Percentiles rank a stretch among this genome's conserved stretches.
Conservation (phyloP, 2,113 vertebrate genomes). For the Rhineura floridana region DNA sequence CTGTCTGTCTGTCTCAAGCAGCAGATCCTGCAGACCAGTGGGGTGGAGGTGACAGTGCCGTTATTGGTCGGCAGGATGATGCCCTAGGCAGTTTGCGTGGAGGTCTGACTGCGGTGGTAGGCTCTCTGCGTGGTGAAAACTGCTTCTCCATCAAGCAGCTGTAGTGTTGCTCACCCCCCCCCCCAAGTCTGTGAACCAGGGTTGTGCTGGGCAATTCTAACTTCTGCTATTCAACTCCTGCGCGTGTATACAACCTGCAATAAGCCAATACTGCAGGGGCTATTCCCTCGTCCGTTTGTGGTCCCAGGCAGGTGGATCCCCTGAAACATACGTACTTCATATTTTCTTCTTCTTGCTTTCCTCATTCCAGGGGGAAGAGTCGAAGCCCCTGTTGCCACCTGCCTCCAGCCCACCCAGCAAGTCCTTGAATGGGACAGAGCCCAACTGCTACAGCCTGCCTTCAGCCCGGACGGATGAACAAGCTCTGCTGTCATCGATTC, state of each 20-base stretch:
- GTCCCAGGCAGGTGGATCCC: neutral
- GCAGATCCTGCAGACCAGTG: neutral
- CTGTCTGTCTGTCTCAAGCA: neutral
- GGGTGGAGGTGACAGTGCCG: no score
- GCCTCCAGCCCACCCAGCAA: conserved; percentile 86
- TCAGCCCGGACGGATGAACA: conserved; percentile 91
- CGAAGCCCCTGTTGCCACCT: conserved; percentile 85
- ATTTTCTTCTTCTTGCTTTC: neutral
- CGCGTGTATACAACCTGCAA: neutral
- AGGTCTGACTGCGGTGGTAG: neutral
- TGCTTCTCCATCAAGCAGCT: neutral
- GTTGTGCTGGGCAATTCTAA: neutral
- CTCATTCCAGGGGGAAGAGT: conserved; percentile 77
- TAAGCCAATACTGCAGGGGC: neutral
- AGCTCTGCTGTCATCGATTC: conserved; percentile 92
- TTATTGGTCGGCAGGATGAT: no score
- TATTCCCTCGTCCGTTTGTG: neutral
- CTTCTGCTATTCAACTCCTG: neutral
- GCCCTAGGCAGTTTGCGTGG: neutral
- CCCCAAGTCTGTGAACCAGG: neutral
- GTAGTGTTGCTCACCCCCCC: neutral
- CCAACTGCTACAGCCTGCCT: conserved; percentile 81
- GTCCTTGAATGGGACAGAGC: conserved; percentile 85
- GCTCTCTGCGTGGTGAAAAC: neutral
- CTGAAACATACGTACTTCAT: fast-evolving